Evolutionary conservation across 2,797 vertebrate genomes (phyloP), one percentile per base, ranked within the genome.

Genomic region (Danio choprae): DNA sequence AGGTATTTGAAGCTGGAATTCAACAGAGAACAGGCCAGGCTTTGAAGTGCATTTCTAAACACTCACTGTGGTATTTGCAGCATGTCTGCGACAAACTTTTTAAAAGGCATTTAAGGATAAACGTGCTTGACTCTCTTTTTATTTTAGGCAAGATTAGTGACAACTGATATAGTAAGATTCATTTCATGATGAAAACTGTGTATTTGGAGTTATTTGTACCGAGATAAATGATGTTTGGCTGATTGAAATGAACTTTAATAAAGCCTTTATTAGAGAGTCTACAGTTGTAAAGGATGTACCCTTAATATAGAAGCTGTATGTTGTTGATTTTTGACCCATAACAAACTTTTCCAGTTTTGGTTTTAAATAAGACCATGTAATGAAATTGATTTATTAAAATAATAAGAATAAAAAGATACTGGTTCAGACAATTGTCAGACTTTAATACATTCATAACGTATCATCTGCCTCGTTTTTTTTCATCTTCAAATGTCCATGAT

Each of bases 1-100:
- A 60, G 63, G 58, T 63, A 50, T 44, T 60, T 48, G 16, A 76
- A 81, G 74, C 79, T 68, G 67, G 36, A 83, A 73, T 38, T 77
- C 55, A 53, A 55, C 8, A 46, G 29, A 65, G 62, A 79, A 79
- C 41, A 72, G 41, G 18, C 50, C 12, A 9, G 60, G 13, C 60
- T 77, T 18, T 68, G n/a, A 43, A 48, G 67, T 58, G 59, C 71
- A 59, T 50, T 50, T 51, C 38, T 11, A 38, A 51, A 44, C 55
- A 51, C 56, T 44, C 20, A n/a, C 46, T 51, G 36, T 51, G 48
- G 67, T 71, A 22, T 51, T 70, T 29, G 36, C 13, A 59, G 65
- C 70, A 79, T 20, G 46, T 38, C 71, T 79, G 53, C 20, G 8
- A 71, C 7, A 63, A 16, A 16, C 20, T 56, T 65, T 65, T 48